Evolutionary conservation across 2,888 invertebrate species (phyloP).

Genomic region (Buathra laborator): DNA sequence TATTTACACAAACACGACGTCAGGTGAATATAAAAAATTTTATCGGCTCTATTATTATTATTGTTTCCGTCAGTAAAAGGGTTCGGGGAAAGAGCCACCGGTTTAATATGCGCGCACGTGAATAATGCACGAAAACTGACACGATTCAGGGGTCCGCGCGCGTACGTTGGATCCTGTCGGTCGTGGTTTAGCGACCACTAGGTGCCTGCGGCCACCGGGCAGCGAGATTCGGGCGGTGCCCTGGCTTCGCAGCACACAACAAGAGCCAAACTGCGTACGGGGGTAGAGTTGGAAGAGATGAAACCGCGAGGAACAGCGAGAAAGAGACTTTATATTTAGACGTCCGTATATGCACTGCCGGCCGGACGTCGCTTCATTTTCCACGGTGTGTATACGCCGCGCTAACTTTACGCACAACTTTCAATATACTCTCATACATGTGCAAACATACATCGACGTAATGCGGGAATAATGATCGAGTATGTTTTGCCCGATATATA

Average conservation of each 20-base stretch:
- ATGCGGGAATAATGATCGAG: constrained; percentile 16
- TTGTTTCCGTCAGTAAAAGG: background rate
- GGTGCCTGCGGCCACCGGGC: constrained; percentile 17
- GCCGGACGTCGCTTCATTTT: constrained; percentile 52
- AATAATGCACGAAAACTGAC: constrained; percentile 22
- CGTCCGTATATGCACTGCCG: constrained; percentile 46
- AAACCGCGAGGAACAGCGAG: constrained; percentile 44
- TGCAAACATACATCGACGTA: constrained; percentile 1
- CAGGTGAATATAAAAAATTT: background rate
- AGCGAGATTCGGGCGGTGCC: constrained; percentile 6
- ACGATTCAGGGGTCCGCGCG: background rate
- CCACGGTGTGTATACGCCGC: constrained; percentile 25
- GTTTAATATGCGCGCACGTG: background rate
- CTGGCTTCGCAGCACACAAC: constrained; percentile 16
- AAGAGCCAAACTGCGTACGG: constrained; percentile 21
- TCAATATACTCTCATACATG: constrained; percentile 9
- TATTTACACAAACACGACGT: background rate
- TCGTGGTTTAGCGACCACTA: constrained; percentile 17
- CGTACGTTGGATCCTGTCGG: constrained; percentile 22
- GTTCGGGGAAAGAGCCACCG: background rate
- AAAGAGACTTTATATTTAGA: constrained; percentile 66
- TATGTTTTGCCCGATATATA: constrained; percentile 1
- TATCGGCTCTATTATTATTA: background rate
- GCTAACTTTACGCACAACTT: constrained; percentile 3
- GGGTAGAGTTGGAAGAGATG: constrained; percentile 44